phyloP scores from a whole-genome alignment of 2,113 vertebrate genomes.

The Rhineura floridana region DNA sequence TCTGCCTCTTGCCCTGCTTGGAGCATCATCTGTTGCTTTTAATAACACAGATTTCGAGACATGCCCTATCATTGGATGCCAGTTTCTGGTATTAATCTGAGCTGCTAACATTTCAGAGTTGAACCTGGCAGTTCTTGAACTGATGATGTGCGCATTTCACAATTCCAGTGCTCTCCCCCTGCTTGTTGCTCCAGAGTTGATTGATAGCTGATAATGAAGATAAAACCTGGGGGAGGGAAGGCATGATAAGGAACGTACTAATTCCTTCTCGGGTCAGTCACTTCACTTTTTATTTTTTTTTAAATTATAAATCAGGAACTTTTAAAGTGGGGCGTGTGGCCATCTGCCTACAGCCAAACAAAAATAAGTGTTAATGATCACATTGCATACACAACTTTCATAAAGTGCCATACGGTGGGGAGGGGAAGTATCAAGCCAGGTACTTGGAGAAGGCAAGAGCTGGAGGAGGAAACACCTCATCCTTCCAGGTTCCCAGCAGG shows the following conservation, averaged over 20 bases:
- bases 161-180: conserved; percentile 60
- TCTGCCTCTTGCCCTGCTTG: not conserved
- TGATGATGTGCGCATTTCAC: conserved; percentile 64
- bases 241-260: conserved; percentile 68
- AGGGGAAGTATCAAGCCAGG: conserved; percentile 27
- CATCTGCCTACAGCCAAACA: conserved; percentile 61
- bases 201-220: conserved; percentile 67
- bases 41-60: conserved; percentile 42
- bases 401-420: conserved; percentile 16
- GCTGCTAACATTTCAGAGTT: conserved; percentile 67
- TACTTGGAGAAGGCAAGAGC: conserved; percentile 21
- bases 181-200: conserved; percentile 68
- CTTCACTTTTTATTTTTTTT: no score
- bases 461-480: not conserved
- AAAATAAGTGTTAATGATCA: conserved; percentile 60
- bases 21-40: conserved; percentile 30
- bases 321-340: conserved; percentile 64
- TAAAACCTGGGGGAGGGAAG: conserved; percentile 64
- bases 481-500: conserved; percentile 29
- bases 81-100: conserved; percentile 66
- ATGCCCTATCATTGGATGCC: conserved; percentile 38
- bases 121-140: conserved; percentile 58
- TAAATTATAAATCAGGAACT: conserved; percentile 68
- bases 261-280: conserved; percentile 68
- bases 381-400: conserved; percentile 24